Conservation (phyloP, 2,113 vertebrate genomes). For the Erinaceus europaeus region DNA sequence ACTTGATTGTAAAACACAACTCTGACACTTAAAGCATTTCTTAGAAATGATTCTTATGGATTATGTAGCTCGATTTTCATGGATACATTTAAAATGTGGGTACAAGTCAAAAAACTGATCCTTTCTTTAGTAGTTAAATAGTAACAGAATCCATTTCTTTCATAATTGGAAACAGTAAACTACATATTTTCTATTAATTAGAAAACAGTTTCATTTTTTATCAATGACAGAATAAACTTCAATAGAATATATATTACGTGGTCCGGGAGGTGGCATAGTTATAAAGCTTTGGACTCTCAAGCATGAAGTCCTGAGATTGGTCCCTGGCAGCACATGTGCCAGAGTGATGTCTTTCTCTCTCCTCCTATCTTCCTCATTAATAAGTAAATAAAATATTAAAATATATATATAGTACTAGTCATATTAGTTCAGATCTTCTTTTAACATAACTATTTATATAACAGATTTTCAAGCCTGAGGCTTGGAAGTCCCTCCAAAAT, state of each 20-base stretch:
- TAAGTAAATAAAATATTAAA: background rate
- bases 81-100: background rate
- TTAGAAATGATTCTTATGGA: background rate
- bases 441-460: no score
- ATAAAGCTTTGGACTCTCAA: no score
- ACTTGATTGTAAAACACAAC: background rate
- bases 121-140: constrained; percentile 39
- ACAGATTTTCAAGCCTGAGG: no score
- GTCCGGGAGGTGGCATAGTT: no score
- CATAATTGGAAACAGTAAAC: constrained; percentile 50
- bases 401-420: background rate
- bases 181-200: constrained; percentile 58
- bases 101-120: no score
- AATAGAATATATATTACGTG: constrained; percentile 25
- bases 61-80: background rate
- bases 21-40: background rate
- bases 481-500: no score
- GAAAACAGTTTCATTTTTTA: constrained; percentile 48
- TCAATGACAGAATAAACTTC: constrained; percentile 44
- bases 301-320: no score
- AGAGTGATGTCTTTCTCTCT: no score
- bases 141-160: constrained; percentile 50
- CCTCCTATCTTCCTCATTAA: no score
- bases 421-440: background rate
- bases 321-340: no score